These are phyloP conservation scores for Pectinophora gossypiella DNA, from an alignment of 1,140 invertebrate species.

Conservation along the genomic window DNA sequence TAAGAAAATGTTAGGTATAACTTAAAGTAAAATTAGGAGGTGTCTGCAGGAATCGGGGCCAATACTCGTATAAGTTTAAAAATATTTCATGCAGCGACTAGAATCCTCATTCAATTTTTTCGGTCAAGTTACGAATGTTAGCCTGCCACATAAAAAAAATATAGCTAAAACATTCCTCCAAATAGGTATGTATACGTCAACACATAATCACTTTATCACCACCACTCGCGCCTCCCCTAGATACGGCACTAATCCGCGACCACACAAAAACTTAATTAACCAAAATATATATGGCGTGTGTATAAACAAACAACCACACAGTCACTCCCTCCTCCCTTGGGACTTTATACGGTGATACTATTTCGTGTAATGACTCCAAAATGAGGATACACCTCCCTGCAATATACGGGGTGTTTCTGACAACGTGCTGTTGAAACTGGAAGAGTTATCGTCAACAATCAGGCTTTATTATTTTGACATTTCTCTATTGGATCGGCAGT, in stretches of 20 bases:
- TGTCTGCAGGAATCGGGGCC: too few species aligned
- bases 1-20: too few species aligned
- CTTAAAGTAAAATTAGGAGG: too few species aligned
- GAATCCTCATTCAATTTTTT: too few species aligned
- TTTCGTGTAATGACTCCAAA: slow-evolving; percentile 74
- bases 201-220: slow-evolving; percentile 5
- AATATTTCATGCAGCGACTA: too few species aligned
- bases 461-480: too few species aligned
- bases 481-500: too few species aligned
- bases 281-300: slow-evolving; percentile 61
- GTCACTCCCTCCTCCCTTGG: slow-evolving; percentile 49
- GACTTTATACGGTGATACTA: slow-evolving; percentile 66
- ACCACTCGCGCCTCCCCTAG: neutral
- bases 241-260: slow-evolving; percentile 38
- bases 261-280: slow-evolving; percentile 72
- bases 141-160: too few species aligned
- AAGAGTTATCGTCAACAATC: neutral
- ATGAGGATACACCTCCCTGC: slow-evolving; percentile 61
- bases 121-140: too few species aligned
- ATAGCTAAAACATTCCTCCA: too few species aligned
- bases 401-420: slow-evolving; percentile 34
- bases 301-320: slow-evolving; percentile 60
- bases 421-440: neutral
- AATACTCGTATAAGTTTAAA: too few species aligned
- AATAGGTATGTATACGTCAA: neutral